Conservation (phyloP, 2,113 vertebrate species). For the Clupea harengus region DNA sequence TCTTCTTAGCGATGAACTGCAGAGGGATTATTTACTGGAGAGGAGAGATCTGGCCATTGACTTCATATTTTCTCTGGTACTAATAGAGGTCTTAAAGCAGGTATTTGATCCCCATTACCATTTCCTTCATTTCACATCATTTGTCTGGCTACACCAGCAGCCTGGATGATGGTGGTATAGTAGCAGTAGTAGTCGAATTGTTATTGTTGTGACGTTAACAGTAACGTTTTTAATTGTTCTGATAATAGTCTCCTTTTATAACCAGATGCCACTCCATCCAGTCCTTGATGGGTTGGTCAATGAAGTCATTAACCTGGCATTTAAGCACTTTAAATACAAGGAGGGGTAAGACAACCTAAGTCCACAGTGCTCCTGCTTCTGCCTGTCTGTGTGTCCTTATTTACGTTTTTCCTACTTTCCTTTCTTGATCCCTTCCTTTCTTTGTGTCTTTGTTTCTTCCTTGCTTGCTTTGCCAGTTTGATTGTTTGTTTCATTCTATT, state of each 20-base stretch:
- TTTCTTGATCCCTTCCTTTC: not conserved
- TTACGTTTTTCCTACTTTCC: constrained; percentile 27
- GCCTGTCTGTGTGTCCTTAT: not conserved
- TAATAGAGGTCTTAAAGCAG: constrained; percentile 98
- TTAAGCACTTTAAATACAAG: constrained; percentile 99
- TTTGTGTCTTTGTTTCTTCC: no score
- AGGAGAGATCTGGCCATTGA: constrained; percentile 96
- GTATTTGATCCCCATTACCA: constrained; percentile 57
- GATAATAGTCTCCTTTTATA: no score
- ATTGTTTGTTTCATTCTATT: no score
- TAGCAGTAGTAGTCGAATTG: no score
- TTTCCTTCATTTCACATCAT: no score
- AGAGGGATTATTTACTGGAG: constrained; percentile 96
- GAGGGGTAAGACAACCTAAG: constrained; percentile 82
- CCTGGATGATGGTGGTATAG: no score
- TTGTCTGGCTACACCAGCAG: no score
- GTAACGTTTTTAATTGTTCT: not conserved
- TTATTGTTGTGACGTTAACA: no score
- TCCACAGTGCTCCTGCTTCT: no score
- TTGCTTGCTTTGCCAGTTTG: no score
- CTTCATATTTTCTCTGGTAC: constrained; percentile 97
- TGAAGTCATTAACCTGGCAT: constrained; percentile 95
- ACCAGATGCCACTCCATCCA: constrained; percentile 96
- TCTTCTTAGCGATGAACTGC: constrained; percentile 87
- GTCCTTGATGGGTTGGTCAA: constrained; percentile 94